Conservation (phyloP, 1,140 invertebrate species). For the Drosophila kepulauana region DNA sequence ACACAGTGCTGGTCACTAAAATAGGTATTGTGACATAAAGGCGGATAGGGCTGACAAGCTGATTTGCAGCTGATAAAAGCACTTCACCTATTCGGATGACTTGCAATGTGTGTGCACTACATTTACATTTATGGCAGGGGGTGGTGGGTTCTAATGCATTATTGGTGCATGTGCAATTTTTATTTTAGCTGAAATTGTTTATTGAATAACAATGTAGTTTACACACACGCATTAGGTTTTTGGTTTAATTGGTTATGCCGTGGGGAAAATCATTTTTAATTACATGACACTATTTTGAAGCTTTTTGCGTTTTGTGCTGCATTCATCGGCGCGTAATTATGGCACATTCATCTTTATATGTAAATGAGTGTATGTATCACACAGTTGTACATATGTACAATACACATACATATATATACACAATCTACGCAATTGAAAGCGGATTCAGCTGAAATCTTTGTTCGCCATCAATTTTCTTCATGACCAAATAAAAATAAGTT, state of each 20-base stretch:
- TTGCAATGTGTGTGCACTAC: constrained; percentile 23
- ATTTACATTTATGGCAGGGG: constrained; percentile 4
- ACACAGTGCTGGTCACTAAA: constrained; percentile 24
- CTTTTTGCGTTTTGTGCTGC: constrained; percentile 45
- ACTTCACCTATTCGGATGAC: constrained; percentile 33
- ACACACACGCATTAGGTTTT: constrained; percentile 7
- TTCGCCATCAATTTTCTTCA: constrained; percentile 53
- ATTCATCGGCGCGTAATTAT: constrained; percentile 60
- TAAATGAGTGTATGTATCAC: constrained; percentile 27
- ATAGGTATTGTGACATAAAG: constrained; percentile 19
- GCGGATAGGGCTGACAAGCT: constrained; percentile 1
- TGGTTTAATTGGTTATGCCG: background rate
- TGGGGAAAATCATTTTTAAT: constrained; percentile 50
- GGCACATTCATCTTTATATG: constrained; percentile 53
- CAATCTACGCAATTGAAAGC: constrained; percentile 72
- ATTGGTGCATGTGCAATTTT: constrained; percentile 11
- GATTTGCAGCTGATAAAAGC: constrained; percentile 38
- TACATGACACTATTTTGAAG: constrained; percentile 62
- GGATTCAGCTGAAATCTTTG: constrained; percentile 64
- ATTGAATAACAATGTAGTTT: constrained; percentile 37
- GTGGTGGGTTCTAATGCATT: background rate
- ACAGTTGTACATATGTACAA: constrained; percentile 14
- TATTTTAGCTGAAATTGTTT: constrained; percentile 6
- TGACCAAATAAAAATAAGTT: constrained; percentile 41
- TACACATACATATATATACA: constrained; percentile 16